Base-by-base conservation (phyloP, 2,797 vertebrate species). In the Girardinus metallicus region DNA sequence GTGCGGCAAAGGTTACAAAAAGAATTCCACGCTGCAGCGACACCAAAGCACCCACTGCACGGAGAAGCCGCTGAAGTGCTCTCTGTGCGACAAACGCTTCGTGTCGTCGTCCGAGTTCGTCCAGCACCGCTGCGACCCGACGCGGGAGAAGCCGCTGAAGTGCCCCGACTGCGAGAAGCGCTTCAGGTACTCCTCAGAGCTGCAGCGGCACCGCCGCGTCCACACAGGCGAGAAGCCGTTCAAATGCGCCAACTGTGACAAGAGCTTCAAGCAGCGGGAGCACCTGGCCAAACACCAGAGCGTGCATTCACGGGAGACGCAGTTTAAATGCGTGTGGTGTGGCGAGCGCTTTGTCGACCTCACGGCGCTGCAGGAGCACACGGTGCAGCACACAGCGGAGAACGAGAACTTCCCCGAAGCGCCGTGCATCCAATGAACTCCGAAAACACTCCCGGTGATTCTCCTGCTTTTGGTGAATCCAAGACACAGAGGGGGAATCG, bases 241-340 rank as follows among this genome's bases (percentile, higher is more conserved):
- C 92, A 99, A 99, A 93, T 99, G 98, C 76, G 96, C 97, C 88
- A 97, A 95, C 74, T 99, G 98, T 0, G 98, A 99, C 93, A 99
- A 99, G 92, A 98, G 97, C 91, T 99, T 99, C 95, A 99, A 99
- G 92, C 98, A 99, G 91, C 97, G 98, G 0, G 98, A 99, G 93
- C 98, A 99, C 93, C 96, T 99, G 92, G 98, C 98, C 92, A 99
- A 99, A 94, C 98, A 99, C 89, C 98, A 98, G 90, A 97, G 97
- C 0, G 97, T 99, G 80, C 98, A 99, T 1, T 98, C 97, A 18
- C 96, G 98, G 0, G 98, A 99, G 95, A 97, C 98, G 81, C 98
- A 99, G 95, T 99, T 98, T 89, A 99, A 99, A 93, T 99, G 98
- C 5, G 97, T 98, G 86, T 99, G 98, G 98, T 99, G 98, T 0